A percentile compares a stretch with the other conserved stretches of the same genome.
Evolutionary conservation across 2,113 vertebrate species (phyloP).

Genomic region (Hyperoodon ampullatus): DNA sequence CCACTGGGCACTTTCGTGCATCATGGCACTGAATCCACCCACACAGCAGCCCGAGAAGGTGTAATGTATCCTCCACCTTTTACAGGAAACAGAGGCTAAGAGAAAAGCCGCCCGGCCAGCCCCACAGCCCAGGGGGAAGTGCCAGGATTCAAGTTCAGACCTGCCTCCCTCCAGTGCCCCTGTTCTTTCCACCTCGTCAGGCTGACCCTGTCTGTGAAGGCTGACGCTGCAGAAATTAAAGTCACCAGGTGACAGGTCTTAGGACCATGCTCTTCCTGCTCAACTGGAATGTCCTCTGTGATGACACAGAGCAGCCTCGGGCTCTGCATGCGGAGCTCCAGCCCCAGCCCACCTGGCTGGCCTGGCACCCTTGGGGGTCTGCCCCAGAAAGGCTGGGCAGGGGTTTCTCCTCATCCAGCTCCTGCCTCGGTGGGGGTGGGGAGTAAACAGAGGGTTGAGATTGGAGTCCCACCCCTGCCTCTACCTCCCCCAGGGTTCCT

Average conservation of each 20-base stretch:
- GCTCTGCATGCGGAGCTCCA: accelerated
- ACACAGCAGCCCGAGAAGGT: not conserved
- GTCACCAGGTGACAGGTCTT: not conserved
- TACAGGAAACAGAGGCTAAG: not conserved
- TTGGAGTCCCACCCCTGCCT: not conserved
- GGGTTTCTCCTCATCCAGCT: not conserved
- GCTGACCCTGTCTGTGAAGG: not conserved
- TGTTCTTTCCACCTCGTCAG: not conserved
- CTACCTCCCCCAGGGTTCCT: not conserved
- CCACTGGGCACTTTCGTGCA: accelerated
- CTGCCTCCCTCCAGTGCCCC: not conserved
- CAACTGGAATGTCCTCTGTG: not conserved
- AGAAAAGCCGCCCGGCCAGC: not conserved
- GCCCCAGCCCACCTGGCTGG: no score
- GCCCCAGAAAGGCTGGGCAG: not conserved
- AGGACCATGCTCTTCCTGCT: not conserved
- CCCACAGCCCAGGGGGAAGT: not conserved
- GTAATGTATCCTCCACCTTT: not conserved
- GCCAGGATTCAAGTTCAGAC: not conserved
- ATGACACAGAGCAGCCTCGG: not conserved
- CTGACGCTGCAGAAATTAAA: slow-evolving; percentile 35
- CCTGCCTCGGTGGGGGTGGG: not conserved
- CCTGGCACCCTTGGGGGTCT: not conserved
- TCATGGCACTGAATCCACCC: not conserved
- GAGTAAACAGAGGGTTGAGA: not conserved